Evolutionary conservation across 2,113 vertebrate species (phyloP).

Genomic region (Amphilophus citrinellus): DNA sequence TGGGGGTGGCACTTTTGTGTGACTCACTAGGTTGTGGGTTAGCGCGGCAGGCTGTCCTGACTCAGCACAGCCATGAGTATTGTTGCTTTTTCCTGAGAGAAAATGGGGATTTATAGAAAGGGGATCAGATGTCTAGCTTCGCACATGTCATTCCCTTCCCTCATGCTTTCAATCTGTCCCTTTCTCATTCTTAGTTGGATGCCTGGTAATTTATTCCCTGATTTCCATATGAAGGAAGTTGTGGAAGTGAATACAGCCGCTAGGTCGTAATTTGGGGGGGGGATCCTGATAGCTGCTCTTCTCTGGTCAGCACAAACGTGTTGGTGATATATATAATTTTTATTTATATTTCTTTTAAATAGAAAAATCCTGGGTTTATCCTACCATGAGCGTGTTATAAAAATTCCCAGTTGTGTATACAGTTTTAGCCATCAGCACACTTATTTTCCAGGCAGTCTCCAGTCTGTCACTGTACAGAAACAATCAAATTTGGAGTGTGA

Average conservation of each 20-base stretch:
- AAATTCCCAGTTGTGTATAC: not conserved
- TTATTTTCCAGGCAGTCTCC: slow-evolving; percentile 34
- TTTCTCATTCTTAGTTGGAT: slow-evolving; percentile 65
- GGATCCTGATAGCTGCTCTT: slow-evolving; percentile 51
- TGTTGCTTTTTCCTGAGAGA: slow-evolving; percentile 66
- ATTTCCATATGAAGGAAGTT: slow-evolving; percentile 80
- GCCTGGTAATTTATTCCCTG: slow-evolving; percentile 70
- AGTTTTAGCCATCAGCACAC: not conserved
- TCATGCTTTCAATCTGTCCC: slow-evolving; percentile 64
- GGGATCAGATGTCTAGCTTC: slow-evolving; percentile 68
- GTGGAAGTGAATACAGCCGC: slow-evolving; percentile 64
- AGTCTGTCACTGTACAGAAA: slow-evolving; percentile 26
- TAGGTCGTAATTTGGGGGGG: slow-evolving; percentile 39
- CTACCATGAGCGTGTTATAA: not conserved
- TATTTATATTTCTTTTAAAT: not conserved
- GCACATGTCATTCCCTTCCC: slow-evolving; percentile 62
- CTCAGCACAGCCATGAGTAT: slow-evolving; percentile 65
- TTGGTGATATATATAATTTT: not conserved
- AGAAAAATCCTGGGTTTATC: slow-evolving; percentile 12
- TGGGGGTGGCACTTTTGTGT: slow-evolving; percentile 41
- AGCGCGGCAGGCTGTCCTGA: slow-evolving; percentile 56
- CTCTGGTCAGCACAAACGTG: not conserved
- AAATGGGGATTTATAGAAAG: slow-evolving; percentile 55
- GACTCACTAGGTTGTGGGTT: slow-evolving; percentile 48
- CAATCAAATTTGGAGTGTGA: slow-evolving; percentile 39